A percentile compares a stretch with the other conserved stretches of the same genome.
phyloP scores from a whole-genome alignment of 2,888 invertebrate species.

The Pyralis farinalis region DNA sequence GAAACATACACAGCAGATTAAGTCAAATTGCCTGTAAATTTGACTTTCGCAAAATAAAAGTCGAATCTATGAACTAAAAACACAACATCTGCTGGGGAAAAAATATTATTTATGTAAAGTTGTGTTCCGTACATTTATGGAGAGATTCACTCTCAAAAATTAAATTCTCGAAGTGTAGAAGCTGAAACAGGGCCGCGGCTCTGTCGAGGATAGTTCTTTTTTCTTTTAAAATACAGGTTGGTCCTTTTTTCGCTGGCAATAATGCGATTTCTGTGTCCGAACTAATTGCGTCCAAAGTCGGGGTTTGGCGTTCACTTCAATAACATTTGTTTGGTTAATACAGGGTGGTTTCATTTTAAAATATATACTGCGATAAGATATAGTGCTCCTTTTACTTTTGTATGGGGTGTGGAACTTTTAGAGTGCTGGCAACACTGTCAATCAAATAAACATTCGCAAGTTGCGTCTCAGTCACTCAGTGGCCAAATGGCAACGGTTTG shows the following conservation, averaged over 20 bases:
- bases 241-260: conserved; percentile 44
- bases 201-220: conserved; percentile 20
- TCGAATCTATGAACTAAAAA: no score
- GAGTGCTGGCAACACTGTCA: no score
- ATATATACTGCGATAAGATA: no score
- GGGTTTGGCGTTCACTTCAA: conserved; percentile 31
- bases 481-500: no score
- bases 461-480: no score
- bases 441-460: no score
- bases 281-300: conserved; percentile 53
- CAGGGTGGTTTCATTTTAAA: conserved; percentile 23
- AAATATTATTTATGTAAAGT: neutral
- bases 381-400: no score
- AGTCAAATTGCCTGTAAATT: no score
- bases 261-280: conserved; percentile 63
- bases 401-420: no score
- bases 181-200: conserved; percentile 9
- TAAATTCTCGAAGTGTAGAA: conserved; percentile 14
- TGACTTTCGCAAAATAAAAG: no score
- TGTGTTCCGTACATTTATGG: conserved; percentile 13
- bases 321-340: conserved; percentile 30
- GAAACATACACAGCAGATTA: no score
- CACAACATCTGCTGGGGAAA: no score
- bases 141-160: conserved; percentile 17
- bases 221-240: conserved; percentile 43